These are phyloP conservation scores for Macaria notata DNA, from an alignment of 2,888 invertebrate species.

Conservation along the genomic window DNA sequence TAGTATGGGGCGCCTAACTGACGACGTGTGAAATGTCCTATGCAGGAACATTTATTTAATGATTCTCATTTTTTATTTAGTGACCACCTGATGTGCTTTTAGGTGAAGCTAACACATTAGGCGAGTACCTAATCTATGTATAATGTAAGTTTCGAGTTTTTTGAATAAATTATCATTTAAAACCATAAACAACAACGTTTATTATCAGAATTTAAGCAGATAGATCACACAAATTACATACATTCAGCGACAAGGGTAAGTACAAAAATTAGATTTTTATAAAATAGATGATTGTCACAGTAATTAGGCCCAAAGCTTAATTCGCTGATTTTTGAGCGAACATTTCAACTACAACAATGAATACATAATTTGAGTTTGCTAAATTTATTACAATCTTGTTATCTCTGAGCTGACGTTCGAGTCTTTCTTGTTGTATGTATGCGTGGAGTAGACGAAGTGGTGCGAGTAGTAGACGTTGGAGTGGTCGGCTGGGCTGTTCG, in stretches of 20 bases:
- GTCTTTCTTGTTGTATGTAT: constrained; percentile 77
- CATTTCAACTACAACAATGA: background rate
- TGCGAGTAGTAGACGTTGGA: constrained; percentile 67
- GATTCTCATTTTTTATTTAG: too few species aligned
- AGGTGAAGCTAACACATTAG: too few species aligned
- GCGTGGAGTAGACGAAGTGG: constrained; percentile 75
- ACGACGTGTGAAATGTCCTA: too few species aligned
- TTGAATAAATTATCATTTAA: constrained; percentile 2
- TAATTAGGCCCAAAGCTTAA: constrained; percentile 32
- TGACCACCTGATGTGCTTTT: too few species aligned
- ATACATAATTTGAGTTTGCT: background rate
- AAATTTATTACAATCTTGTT: constrained; percentile 80
- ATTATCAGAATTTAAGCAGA: constrained; percentile 10
- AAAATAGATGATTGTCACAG: constrained; percentile 5
- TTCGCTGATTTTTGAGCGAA: constrained; percentile 40
- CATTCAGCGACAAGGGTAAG: constrained; percentile 29
- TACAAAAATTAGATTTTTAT: constrained; percentile 15
- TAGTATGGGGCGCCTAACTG: too few species aligned
- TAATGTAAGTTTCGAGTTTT: too few species aligned
- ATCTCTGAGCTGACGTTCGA: constrained; percentile 86
- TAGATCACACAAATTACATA: constrained; percentile 17
- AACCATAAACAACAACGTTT: constrained; percentile 17
- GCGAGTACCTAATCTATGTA: too few species aligned
- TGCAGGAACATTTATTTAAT: too few species aligned
- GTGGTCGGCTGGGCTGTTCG: constrained; percentile 64